phyloP scores from a whole-genome alignment of 1,140 invertebrate species.

The Formica exsecta region DNA sequence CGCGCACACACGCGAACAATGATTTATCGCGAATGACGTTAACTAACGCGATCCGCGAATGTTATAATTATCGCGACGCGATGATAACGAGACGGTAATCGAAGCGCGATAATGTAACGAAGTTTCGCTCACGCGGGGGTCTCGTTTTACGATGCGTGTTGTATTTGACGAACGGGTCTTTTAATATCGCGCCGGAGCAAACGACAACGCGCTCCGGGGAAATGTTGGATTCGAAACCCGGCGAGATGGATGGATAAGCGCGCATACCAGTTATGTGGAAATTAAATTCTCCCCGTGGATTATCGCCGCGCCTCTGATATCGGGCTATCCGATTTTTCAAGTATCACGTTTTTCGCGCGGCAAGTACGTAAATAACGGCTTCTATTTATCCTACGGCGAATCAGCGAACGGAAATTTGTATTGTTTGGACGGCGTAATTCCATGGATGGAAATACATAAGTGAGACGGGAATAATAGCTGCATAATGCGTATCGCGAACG shows the following conservation, averaged over 20 bases:
- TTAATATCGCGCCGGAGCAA: constrained; percentile 34
- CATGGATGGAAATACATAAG: constrained; percentile 31
- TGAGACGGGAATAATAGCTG: background rate
- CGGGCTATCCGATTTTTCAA: constrained; percentile 38
- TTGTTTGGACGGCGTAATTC: constrained; percentile 25
- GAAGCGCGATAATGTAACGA: constrained; percentile 36
- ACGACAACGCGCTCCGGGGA: background rate
- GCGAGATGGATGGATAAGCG: constrained; percentile 53
- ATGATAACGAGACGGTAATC: constrained; percentile 38
- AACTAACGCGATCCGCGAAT: constrained; percentile 25
- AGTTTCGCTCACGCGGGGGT: background rate
- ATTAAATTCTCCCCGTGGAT: constrained; percentile 46
- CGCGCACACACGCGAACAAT: constrained; percentile 26
- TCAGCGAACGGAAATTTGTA: constrained; percentile 37
- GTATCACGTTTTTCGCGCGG: constrained; percentile 27
- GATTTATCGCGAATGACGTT: constrained; percentile 39
- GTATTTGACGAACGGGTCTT: constrained; percentile 50
- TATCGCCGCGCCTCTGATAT: background rate
- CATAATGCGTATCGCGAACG: background rate
- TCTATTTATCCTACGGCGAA: constrained; percentile 36
- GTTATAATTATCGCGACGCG: constrained; percentile 38
- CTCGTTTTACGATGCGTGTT: constrained; percentile 17
- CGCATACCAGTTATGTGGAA: constrained; percentile 33
- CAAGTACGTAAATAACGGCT: constrained; percentile 29
- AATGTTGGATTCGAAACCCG: background rate